phyloP scores from a whole-genome alignment of 2,888 invertebrate genomes.

The Mylabris sibirica region DNA sequence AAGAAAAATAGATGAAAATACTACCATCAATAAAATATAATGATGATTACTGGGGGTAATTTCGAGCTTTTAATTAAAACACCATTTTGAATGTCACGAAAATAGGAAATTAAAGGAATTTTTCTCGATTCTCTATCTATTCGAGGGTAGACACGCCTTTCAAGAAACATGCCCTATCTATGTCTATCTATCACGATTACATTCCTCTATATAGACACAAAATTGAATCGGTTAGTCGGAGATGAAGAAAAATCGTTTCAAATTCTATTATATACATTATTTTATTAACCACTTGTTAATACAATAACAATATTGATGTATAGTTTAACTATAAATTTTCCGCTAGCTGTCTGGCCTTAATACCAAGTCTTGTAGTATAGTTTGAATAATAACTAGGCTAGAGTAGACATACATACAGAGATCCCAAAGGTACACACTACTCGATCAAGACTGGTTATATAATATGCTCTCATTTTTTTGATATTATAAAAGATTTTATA shows the following conservation, averaged over 20 bases:
- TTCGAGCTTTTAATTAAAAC: background rate
- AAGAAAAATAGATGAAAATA: background rate
- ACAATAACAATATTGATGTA: conserved; percentile 6
- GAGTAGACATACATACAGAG: background rate
- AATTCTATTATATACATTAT: background rate
- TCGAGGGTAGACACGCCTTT: background rate
- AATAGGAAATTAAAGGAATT: background rate
- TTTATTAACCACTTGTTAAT: conserved; percentile 4
- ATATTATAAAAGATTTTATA: background rate
- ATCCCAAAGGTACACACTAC: background rate
- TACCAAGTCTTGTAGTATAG: background rate
- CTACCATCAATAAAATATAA: background rate
- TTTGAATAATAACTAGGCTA: conserved; percentile 3
- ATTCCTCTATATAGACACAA: background rate
- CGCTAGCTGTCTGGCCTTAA: background rate
- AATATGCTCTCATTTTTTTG: background rate
- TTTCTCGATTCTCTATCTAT: too few relatives aligned
- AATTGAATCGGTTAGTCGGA: background rate
- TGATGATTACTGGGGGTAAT: background rate
- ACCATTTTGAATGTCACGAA: background rate
- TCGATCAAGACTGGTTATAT: background rate
- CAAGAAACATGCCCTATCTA: background rate
- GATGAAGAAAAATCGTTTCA: background rate
- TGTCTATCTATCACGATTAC: background rate
- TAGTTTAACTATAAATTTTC: conserved; percentile 5